Conservation (phyloP, 2,888 invertebrate species). For the Leptinotarsa tumamoca region DNA sequence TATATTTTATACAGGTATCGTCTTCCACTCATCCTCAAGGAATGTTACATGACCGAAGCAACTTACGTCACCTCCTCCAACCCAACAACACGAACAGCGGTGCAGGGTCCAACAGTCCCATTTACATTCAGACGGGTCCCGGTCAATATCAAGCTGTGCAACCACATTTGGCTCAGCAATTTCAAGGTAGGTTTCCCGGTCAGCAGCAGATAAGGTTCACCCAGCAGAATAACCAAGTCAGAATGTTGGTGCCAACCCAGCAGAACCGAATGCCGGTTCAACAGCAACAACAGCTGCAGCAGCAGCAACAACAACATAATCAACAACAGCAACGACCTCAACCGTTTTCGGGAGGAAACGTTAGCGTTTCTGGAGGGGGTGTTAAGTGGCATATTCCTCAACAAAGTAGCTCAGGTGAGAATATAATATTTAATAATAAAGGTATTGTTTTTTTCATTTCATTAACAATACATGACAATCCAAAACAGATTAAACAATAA, state of each 20-base stretch:
- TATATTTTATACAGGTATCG: slow-evolving; percentile 64
- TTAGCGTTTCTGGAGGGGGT: slow-evolving; percentile 31
- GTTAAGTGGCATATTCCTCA: slow-evolving; percentile 83
- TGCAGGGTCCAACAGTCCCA: slow-evolving; percentile 53
- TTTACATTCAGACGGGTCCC: slow-evolving; percentile 66
- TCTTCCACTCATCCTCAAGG: slow-evolving; percentile 74
- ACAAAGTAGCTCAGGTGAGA: slow-evolving; percentile 61
- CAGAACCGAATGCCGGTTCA: slow-evolving; percentile 43
- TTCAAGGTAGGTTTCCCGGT: slow-evolving; percentile 58
- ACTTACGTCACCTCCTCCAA: slow-evolving; percentile 65
- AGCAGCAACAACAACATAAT: slow-evolving; percentile 53
- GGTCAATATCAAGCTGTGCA: slow-evolving; percentile 65
- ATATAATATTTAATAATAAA: too few relatives aligned
- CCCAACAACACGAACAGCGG: slow-evolving; percentile 54
- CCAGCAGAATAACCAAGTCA: slow-evolving; percentile 34
- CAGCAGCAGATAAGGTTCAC: slow-evolving; percentile 47
- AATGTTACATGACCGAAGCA: slow-evolving; percentile 63
- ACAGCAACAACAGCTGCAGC: slow-evolving; percentile 53
- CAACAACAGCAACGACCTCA: slow-evolving; percentile 46
- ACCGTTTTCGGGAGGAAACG: slow-evolving; percentile 35
- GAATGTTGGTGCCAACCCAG: slow-evolving; percentile 49
- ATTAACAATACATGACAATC: too few relatives aligned
- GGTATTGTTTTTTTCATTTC: too few relatives aligned
- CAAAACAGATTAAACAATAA: too few relatives aligned
- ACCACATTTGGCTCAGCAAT: slow-evolving; percentile 64